Conservation (phyloP, 2,888 invertebrate species). For the Drosophila antonietae region DNA sequence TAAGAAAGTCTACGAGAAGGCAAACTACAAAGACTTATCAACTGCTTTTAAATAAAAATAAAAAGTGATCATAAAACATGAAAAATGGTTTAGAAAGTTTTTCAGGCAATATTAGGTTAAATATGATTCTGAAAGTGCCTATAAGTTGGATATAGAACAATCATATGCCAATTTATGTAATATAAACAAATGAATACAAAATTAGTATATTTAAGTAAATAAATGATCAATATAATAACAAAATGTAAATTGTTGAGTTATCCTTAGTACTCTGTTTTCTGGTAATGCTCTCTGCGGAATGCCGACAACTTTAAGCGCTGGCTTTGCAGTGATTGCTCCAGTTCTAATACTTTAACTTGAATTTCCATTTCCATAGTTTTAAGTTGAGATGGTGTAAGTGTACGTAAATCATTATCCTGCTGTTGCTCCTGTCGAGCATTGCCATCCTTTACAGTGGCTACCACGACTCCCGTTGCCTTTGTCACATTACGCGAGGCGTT, state of each 20-base stretch:
- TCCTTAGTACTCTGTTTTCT: slow-evolving; percentile 80
- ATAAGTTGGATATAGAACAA: neutral
- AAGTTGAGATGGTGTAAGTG: slow-evolving; percentile 95
- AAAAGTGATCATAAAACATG: slow-evolving; percentile 34
- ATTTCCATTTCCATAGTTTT: slow-evolving; percentile 99
- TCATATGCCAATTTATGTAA: slow-evolving; percentile 9
- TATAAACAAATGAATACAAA: slow-evolving; percentile 31
- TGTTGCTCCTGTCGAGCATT: slow-evolving; percentile 93
- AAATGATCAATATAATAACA: slow-evolving; percentile 29
- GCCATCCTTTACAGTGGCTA: slow-evolving; percentile 97
- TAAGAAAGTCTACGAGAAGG: slow-evolving; percentile 85
- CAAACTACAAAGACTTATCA: slow-evolving; percentile 68
- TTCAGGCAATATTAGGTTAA: neutral
- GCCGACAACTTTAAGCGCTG: slow-evolving; percentile 94
- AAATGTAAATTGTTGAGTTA: slow-evolving; percentile 13
- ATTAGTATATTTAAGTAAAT: slow-evolving; percentile 33
- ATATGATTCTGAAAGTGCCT: neutral
- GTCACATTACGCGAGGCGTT: slow-evolving; percentile 95
- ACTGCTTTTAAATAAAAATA: slow-evolving; percentile 71
- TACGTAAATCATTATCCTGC: slow-evolving; percentile 96
- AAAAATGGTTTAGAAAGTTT: neutral
- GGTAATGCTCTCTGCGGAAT: slow-evolving; percentile 95
- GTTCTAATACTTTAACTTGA: slow-evolving; percentile 96
- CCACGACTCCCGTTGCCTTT: slow-evolving; percentile 95
- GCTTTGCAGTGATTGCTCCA: slow-evolving; percentile 95